Base-by-base conservation (phyloP, 2,888 invertebrate species). In the Andrena bicolor region DNA sequence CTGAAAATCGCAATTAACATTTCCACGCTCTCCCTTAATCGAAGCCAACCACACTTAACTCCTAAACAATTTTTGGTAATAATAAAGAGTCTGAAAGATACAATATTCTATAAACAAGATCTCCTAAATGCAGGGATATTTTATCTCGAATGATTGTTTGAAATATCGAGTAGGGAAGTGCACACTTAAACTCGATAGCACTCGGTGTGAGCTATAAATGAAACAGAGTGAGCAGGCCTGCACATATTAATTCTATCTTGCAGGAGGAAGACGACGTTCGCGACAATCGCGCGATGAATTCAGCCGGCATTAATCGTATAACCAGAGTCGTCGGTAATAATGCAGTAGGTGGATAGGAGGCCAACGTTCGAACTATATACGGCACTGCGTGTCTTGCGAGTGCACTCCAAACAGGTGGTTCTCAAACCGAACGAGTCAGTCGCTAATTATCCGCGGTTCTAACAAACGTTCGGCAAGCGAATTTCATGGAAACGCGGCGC, bases 311-410 rank as follows among this genome's bases (percentile, higher is more conserved):
- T 84, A 83, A 76, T 76, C 80, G 74, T 64, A 66, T 80, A 80
- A 84, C 71, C 65, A 41, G 41, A 84, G 51, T 76, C 73, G 61
- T 72, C 68, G 78, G 71, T 73, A 76, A 74, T 83, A 77, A 73
- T 68, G 71, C 49, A 32, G 78, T 78, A 74, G 75, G 75, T 76
- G 73, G 73, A 66, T 73, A 66, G 72, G 69, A 82, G 80, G 80
- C 74, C 65, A 83, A 78, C 49, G 78, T 51, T 74, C 77, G 63
- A 48, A 35, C 82, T 71, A 75, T 83, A 66, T 82, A 79, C 58
- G 77, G 77, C 64, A 60, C 75, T 70, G 73, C 20, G 63, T 65
- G 75, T 72, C 76, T 83, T 69, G 69, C 60, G 26, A 75, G 69
- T 70, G 66, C 49, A 63, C 79, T 83, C 53, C 70, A 60, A 82